Percentiles rank a stretch among this genome's conserved stretches.
Conservation (phyloP, 2,888 invertebrate genomes). For the Glyphotaelius pellucidus region DNA sequence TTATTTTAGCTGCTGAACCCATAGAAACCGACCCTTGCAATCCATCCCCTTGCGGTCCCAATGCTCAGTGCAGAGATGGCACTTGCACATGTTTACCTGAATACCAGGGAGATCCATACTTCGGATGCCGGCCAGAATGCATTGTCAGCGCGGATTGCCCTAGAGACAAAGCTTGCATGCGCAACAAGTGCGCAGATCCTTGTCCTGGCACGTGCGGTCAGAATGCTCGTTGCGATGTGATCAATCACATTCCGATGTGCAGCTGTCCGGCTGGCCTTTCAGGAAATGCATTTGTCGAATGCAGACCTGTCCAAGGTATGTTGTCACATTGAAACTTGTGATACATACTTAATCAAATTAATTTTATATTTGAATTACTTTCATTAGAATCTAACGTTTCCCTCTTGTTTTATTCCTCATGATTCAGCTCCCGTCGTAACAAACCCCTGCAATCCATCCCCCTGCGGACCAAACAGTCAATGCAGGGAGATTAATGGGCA, state of each 20-base stretch:
- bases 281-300: conserved; percentile 83
- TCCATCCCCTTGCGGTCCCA: conserved; percentile 82
- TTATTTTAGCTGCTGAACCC: conserved; percentile 67
- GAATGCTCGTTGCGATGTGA: conserved; percentile 84
- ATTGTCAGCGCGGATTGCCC: conserved; percentile 82
- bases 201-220: conserved; percentile 84
- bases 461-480: conserved; percentile 87
- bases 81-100: conserved; percentile 80
- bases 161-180: conserved; percentile 80
- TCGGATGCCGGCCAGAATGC: conserved; percentile 84
- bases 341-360: background rate
- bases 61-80: conserved; percentile 79
- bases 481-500: conserved; percentile 84
- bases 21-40: conserved; percentile 77
- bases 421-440: conserved; percentile 73
- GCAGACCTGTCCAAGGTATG: conserved; percentile 73
- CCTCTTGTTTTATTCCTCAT: conserved; percentile 43
- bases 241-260: conserved; percentile 85
- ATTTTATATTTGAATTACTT: background rate
- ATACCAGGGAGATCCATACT: conserved; percentile 82
- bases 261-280: conserved; percentile 83
- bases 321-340: background rate
- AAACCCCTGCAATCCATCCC: conserved; percentile 78
- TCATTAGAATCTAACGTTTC: background rate
- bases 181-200: conserved; percentile 84